phyloP scores from a whole-genome alignment of 1,140 invertebrate species.

The Nomia melanderi region DNA sequence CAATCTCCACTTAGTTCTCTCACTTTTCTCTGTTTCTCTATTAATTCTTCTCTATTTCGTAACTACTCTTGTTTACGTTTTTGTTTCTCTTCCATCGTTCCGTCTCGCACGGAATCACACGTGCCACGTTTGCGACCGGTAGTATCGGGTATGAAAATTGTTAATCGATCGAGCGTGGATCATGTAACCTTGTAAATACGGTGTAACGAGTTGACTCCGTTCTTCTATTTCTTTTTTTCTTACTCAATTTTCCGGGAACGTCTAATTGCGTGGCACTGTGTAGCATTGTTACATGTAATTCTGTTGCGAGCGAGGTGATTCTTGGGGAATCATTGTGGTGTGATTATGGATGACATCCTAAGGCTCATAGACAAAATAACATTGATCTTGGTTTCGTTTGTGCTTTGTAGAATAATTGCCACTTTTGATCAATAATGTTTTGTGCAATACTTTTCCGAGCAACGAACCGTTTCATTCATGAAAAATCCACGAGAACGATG shows the following conservation, averaged over 20 bases:
- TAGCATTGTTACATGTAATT: slow-evolving; percentile 5
- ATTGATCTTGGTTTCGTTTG: no score
- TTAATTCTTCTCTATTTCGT: background rate
- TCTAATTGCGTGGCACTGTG: background rate
- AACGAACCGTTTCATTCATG: background rate
- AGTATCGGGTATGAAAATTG: background rate
- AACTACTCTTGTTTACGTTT: background rate
- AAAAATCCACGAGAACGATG: no score
- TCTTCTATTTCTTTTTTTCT: no score
- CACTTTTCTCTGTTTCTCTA: background rate
- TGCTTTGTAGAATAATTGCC: no score
- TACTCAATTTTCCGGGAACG: background rate
- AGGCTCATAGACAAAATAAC: no score
- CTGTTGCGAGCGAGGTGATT: background rate
- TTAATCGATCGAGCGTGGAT: background rate
- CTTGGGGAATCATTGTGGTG: no score
- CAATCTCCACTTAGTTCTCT: background rate
- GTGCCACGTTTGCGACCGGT: background rate
- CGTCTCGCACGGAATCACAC: background rate
- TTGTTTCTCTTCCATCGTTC: background rate
- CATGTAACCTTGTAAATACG: no score
- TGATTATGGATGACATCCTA: no score
- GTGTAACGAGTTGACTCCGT: no score
- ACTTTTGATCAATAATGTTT: no score
- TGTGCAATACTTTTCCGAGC: background rate